These are phyloP conservation scores for Cynopterus sphinx DNA, from an alignment of 2,797 vertebrate genomes.

Conservation along the genomic window DNA sequence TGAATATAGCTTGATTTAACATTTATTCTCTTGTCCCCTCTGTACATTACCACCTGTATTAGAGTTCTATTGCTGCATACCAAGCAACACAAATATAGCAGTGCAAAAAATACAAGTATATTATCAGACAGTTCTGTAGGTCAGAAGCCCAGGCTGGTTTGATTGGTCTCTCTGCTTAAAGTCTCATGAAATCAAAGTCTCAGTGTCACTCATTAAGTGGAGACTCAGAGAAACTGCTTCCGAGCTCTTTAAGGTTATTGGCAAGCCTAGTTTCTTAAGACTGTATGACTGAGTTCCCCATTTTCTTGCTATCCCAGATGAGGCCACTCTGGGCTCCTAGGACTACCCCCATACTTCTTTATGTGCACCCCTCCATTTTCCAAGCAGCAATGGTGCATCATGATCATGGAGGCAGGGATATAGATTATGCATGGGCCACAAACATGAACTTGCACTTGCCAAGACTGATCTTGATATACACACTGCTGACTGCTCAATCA, in stretches of 20 bases:
- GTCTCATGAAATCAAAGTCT: not conserved
- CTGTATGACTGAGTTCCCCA: not conserved
- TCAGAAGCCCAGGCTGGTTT: not conserved
- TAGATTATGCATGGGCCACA: not conserved
- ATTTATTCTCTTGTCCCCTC: too few species aligned
- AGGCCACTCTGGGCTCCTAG: not conserved
- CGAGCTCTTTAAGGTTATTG: not conserved
- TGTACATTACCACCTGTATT: not conserved
- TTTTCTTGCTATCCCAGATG: not conserved
- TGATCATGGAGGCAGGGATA: not conserved
- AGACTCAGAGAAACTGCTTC: not conserved
- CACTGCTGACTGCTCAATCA: not conserved
- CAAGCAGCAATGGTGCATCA: not conserved
- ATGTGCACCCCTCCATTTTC: not conserved
- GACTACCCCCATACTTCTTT: not conserved
- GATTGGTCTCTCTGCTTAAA: not conserved
- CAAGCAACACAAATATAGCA: not conserved
- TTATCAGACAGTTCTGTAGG: not conserved
- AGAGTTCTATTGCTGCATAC: not conserved
- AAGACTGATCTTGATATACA: not conserved
- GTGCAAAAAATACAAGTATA: not conserved
- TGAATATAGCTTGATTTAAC: too few species aligned
- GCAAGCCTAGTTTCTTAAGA: not conserved
- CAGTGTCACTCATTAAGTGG: not conserved
- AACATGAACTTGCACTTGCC: not conserved